Evolutionary conservation across 1,140 invertebrate species (phyloP).

Genomic region (Platyscapa corneri): DNA sequence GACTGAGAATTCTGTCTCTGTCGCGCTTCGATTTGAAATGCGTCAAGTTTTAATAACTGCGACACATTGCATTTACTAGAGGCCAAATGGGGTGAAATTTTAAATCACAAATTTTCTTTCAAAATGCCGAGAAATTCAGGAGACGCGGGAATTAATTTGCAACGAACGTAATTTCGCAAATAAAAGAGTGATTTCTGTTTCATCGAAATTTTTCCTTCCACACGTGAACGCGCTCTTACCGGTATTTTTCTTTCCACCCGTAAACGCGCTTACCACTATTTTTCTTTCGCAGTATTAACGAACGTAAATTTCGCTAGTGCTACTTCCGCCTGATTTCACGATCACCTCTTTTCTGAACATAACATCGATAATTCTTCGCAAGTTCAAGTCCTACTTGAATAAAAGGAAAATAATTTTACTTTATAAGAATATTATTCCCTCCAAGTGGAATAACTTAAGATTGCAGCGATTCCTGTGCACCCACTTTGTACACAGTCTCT

Average conservation of each 20-base stretch:
- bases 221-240: too few species aligned
- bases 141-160: background rate
- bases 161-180: background rate
- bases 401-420: too few species aligned
- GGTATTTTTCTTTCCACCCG: background rate
- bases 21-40: background rate
- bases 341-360: too few species aligned
- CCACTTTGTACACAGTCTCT: background rate
- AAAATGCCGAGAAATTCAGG: background rate
- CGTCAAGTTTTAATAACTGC: conserved; percentile 7
- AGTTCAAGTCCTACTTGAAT: too few species aligned
- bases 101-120: background rate
- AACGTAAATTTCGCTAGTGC: too few species aligned
- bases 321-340: too few species aligned
- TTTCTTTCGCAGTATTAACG: background rate
- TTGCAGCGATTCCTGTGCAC: too few species aligned
- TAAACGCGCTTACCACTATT: background rate
- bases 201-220: too few species aligned
- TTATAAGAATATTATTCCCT: too few species aligned
- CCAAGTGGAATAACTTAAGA: too few species aligned
- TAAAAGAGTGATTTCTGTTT: background rate
- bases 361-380: too few species aligned
- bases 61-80: background rate
- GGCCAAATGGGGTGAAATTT: too few species aligned
- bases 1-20: background rate